These are phyloP conservation scores for Epiperipatus broadwayi DNA, from an alignment of 2,888 invertebrate species.

Conservation along the genomic window DNA sequence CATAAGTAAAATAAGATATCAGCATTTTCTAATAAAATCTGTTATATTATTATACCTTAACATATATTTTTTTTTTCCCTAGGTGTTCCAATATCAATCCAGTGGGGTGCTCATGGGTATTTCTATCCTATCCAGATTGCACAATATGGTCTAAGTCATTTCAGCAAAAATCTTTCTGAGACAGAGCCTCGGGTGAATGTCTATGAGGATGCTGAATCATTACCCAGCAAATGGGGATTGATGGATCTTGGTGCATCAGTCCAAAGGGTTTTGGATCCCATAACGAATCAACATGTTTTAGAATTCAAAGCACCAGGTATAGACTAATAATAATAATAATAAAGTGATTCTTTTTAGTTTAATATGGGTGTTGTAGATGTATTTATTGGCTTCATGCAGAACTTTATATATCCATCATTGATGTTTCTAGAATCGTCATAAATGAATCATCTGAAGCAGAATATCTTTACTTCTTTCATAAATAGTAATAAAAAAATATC, in stretches of 20 bases:
- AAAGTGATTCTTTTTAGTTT: too few species aligned
- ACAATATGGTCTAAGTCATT: slow-evolving; percentile 91
- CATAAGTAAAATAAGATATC: not conserved
- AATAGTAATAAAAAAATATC: too few species aligned
- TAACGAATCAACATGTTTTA: slow-evolving; percentile 37
- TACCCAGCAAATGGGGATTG: slow-evolving; percentile 14
- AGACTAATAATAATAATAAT: slow-evolving; percentile 1
- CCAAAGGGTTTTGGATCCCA: slow-evolving; percentile 38
- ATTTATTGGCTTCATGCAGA: too few species aligned
- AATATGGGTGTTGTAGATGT: too few species aligned
- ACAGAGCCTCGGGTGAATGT: slow-evolving; percentile 50
- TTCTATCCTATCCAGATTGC: slow-evolving; percentile 97
- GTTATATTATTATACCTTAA: not conserved
- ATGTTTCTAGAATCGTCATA: too few species aligned
- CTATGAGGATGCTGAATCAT: slow-evolving; percentile 50
- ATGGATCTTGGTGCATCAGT: slow-evolving; percentile 37
- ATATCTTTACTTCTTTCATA: too few species aligned
- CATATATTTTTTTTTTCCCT: slow-evolving; percentile 12
- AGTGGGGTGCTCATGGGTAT: slow-evolving; percentile 89
- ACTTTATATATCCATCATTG: too few species aligned
- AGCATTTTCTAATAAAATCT: not conserved
- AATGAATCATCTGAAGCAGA: too few species aligned
- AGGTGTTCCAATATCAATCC: slow-evolving; percentile 75
- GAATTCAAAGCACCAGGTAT: slow-evolving; percentile 46
- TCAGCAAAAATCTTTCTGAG: slow-evolving; percentile 78